Conservation (phyloP, 2,888 invertebrate species). For the Brachylomia viminalis region DNA sequence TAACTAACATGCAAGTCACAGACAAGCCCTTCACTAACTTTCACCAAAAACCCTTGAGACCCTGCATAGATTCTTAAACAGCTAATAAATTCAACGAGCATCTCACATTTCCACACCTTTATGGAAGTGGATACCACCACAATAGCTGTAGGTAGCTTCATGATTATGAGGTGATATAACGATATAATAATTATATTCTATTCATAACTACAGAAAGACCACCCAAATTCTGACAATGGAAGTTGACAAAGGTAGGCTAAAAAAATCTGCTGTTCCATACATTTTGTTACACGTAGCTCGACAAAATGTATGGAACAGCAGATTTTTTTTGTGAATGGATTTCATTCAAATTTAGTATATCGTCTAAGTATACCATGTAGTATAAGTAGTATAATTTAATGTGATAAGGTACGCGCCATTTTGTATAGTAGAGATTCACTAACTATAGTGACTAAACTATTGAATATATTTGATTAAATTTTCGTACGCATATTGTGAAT, state of each 20-base stretch:
- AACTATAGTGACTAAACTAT: no score
- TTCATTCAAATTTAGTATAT: no score
- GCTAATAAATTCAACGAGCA: constrained; percentile 31
- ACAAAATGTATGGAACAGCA: no score
- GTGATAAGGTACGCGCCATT: no score
- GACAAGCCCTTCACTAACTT: constrained; percentile 41
- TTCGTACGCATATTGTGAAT: no score
- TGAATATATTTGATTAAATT: no score
- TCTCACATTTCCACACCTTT: constrained; percentile 13
- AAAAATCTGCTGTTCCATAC: no score
- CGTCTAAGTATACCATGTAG: no score
- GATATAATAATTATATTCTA: constrained; percentile 5
- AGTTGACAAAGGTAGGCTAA: background rate
- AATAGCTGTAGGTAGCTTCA: background rate
- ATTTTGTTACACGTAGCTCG: no score
- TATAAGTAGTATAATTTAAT: no score
- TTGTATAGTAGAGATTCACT: no score
- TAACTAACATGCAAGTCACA: constrained; percentile 2
- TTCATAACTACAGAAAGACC: background rate
- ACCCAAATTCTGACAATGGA: background rate
- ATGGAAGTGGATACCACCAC: constrained; percentile 13
- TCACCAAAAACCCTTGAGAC: constrained; percentile 42
- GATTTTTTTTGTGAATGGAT: no score
- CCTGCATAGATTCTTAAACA: constrained; percentile 39
- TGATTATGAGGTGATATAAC: background rate